A percentile compares a stretch with the other conserved stretches of the same genome.
These are phyloP conservation scores for Temnothorax ravouxi DNA, from an alignment of 2,888 invertebrate genomes.

Conservation along the genomic window DNA sequence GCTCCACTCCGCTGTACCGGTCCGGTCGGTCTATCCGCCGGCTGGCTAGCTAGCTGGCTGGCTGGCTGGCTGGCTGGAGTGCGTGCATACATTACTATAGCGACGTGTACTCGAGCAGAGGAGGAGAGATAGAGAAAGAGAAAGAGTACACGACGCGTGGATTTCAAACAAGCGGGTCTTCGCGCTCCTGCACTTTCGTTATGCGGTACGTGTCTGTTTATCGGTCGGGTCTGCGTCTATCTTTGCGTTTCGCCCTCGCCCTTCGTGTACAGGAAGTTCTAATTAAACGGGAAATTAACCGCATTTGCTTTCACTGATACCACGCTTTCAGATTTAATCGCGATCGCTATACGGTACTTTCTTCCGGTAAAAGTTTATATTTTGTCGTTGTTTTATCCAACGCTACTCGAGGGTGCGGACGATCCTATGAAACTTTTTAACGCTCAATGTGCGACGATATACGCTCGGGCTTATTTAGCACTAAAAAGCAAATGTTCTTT, in stretches of 20 bases:
- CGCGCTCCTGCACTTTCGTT: constrained; percentile 43
- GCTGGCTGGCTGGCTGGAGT: constrained; percentile 62
- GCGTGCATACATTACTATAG: constrained; percentile 75
- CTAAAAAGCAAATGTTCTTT: constrained; percentile 32
- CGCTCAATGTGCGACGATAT: constrained; percentile 20
- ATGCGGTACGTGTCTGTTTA: constrained; percentile 47
- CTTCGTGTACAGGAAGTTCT: constrained; percentile 37
- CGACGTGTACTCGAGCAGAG: constrained; percentile 53
- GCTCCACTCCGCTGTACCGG: constrained; percentile 40
- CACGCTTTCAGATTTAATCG: constrained; percentile 26
- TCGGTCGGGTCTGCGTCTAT: constrained; percentile 41
- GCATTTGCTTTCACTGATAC: constrained; percentile 29
- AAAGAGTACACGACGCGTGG: constrained; percentile 18
- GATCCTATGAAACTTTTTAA: constrained; percentile 10
- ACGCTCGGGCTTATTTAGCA: constrained; percentile 29
- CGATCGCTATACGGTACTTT: neutral
- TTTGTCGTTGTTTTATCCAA: neutral
- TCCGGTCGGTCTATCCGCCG: constrained; percentile 54
- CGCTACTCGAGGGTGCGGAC: neutral
- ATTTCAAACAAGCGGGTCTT: constrained; percentile 39
- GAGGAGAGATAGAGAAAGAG: constrained; percentile 8
- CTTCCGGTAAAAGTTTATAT: constrained; percentile 22
- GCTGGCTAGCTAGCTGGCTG: constrained; percentile 50
- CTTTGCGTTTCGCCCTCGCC: constrained; percentile 27
- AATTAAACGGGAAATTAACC: constrained; percentile 51